Base-by-base conservation (phyloP, 2,888 invertebrate species). In the Lypha dubia region DNA sequence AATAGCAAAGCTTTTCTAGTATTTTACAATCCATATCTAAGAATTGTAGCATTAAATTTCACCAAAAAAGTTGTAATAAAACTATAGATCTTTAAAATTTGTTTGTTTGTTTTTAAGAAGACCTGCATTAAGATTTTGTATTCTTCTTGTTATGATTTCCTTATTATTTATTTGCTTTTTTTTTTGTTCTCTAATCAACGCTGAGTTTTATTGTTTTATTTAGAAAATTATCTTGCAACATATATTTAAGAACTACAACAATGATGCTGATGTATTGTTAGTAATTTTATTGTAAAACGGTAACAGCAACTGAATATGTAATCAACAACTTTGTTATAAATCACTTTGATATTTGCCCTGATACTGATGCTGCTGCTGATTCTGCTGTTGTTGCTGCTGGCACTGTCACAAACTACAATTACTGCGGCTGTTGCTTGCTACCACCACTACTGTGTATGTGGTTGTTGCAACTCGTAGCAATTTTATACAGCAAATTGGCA, bases 301-400 rank as follows among this genome's bases (percentile, higher is more conserved):
- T 58, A 83, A 62, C 35, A 44, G 46, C 28, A 68, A 46, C 73
- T 44, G 44, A 17, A 68, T 77, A 77, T 77, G 51, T 70, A 77
- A 77, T 81, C 81, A 81, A 68, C 60, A 84, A 84, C 81, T 60
- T 81, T 77, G 77, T 84, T 81, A 74, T 77, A 81, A 84, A 81
- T 79, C 77, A 76, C 53, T 68, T 56, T 49, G 75, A 65, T 79
- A 73, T 58, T 63, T 58, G 46, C 44, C 53, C 49, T 60, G 71
- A 15, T 65, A 44, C 22, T 71, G 38, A 20, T 53, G n/a, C 41
- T 49, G 22, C 49, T 49, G 46, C 38, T 51, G 62, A 22, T 51
- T 28, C 53, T 75, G 53, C 74, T 41, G 0, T 4, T 51, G 7
- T 17, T 58, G 17, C 28, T 11, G 8, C 53, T 49, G 56, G 13